These are phyloP conservation scores for Drosophila emarginata DNA, from an alignment of 2,888 invertebrate genomes.

Conservation along the genomic window DNA sequence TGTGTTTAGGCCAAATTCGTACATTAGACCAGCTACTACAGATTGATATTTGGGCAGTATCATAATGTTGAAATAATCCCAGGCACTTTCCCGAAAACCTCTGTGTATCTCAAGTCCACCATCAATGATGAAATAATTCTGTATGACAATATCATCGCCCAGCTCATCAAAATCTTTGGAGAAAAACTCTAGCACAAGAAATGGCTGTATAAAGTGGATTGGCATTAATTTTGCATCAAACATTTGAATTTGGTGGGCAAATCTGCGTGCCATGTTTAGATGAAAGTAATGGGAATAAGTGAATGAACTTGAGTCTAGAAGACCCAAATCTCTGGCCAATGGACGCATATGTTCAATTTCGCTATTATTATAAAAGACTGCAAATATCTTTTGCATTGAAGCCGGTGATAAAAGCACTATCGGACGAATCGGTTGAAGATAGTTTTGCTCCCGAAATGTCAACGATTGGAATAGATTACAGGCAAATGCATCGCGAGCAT, in stretches of 20 bases:
- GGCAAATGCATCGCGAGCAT: slow-evolving; percentile 13
- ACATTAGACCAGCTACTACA: not conserved
- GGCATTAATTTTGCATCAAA: not conserved
- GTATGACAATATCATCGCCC: not conserved
- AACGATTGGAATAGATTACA: not conserved
- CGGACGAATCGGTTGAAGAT: not conserved
- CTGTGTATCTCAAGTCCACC: not conserved
- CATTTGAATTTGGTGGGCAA: not conserved
- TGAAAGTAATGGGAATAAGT: too few species aligned
- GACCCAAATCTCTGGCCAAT: slow-evolving; percentile 17
- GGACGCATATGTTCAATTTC: not conserved
- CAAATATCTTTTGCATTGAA: slow-evolving; percentile 19
- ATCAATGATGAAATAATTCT: slow-evolving; percentile 11
- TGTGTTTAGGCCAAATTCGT: not conserved
- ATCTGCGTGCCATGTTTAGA: not conserved
- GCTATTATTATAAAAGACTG: slow-evolving; percentile 21
- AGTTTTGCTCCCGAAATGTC: not conserved
- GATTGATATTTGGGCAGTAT: not conserved
- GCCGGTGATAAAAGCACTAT: slow-evolving; percentile 21
- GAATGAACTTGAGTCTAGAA: not conserved
- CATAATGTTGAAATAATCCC: slow-evolving; percentile 16
- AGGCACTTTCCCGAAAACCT: not conserved
- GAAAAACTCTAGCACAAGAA: slow-evolving; percentile 9
- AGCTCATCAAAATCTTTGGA: slow-evolving; percentile 21
- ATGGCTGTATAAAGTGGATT: not conserved